Percentiles rank a stretch among this genome's conserved stretches.
Conservation (phyloP, 2,888 invertebrate genomes). For the Philonicus albiceps region DNA sequence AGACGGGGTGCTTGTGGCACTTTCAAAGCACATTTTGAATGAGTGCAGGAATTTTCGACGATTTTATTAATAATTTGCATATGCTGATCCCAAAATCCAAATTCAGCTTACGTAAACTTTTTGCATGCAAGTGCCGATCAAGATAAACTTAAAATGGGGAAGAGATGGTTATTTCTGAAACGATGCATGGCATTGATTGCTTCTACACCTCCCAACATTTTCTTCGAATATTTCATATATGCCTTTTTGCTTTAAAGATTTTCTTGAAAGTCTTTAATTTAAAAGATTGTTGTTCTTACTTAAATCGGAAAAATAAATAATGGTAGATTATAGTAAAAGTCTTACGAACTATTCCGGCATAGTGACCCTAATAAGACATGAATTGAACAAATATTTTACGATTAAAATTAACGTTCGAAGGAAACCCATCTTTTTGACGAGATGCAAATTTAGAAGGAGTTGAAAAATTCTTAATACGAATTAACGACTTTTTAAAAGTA, state of each 20-base stretch:
- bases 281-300: not conserved
- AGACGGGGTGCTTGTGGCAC: not conserved
- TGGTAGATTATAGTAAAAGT: not conserved
- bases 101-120: not conserved
- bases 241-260: not conserved
- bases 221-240: not conserved
- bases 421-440: too few species aligned
- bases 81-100: not conserved
- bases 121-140: not conserved
- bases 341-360: not conserved
- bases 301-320: not conserved
- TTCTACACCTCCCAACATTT: not conserved
- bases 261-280: not conserved
- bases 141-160: not conserved
- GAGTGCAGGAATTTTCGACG: not conserved
- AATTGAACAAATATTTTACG: not conserved
- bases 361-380: not conserved
- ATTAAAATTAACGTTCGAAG: too few species aligned
- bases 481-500: too few species aligned
- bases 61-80: not conserved
- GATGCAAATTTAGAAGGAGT: too few species aligned
- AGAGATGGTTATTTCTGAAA: not conserved
- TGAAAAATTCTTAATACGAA: too few species aligned
- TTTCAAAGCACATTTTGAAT: not conserved
- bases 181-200: not conserved